These are phyloP conservation scores for Melanotaenia maccullochi DNA, from an alignment of 2,797 vertebrate species.

Conservation along the genomic window DNA sequence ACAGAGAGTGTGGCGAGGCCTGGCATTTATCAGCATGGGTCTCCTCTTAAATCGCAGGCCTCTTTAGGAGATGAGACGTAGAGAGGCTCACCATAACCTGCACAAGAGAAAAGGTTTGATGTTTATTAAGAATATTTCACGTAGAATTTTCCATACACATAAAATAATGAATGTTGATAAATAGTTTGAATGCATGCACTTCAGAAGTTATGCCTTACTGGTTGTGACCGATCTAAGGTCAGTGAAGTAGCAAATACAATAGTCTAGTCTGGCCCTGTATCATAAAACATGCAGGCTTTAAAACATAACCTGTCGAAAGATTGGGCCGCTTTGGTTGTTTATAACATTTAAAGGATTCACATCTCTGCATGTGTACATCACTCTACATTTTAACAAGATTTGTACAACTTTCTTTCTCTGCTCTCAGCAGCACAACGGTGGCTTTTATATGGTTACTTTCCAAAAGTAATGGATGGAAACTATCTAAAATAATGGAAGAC, in stretches of 20 bases:
- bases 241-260: background rate
- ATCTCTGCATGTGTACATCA: background rate
- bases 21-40: constrained; percentile 89
- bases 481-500: background rate
- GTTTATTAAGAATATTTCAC: background rate
- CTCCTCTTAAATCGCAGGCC: constrained; percentile 79
- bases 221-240: background rate
- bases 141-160: background rate
- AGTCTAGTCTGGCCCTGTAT: background rate
- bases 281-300: background rate
- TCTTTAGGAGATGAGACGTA: constrained; percentile 75
- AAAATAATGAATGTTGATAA: background rate
- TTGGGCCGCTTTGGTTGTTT: background rate
- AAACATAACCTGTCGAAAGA: background rate
- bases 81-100: constrained; percentile 74
- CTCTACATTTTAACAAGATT: background rate
- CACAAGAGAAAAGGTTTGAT: constrained; percentile 1
- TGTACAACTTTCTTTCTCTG: constrained; percentile 8
- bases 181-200: background rate
- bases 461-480: background rate
- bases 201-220: background rate
- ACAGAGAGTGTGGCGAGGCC: constrained; percentile 81
- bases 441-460: constrained; percentile 12
- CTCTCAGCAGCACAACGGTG: background rate
- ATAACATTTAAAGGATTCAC: background rate